These are phyloP conservation scores for Charadrius vociferus DNA, from an alignment of 2,113 vertebrate genomes.

Conservation along the genomic window DNA sequence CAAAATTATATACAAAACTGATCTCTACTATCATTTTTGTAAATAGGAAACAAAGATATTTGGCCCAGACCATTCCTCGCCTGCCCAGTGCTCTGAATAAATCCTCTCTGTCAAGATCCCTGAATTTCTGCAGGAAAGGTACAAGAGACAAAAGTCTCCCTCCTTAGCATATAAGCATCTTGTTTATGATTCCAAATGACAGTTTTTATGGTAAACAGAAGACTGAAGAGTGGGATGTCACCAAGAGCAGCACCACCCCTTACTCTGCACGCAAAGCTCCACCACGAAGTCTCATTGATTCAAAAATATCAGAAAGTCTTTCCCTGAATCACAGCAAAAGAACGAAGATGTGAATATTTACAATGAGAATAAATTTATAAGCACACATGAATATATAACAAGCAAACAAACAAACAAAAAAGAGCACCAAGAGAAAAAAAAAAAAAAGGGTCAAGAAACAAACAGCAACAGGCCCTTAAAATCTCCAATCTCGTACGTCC, in stretches of 20 bases:
- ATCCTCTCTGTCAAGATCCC: background rate
- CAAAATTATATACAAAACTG: background rate
- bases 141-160: background rate
- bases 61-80: background rate
- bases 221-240: background rate
- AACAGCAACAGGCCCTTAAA: background rate
- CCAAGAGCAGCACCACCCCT: background rate
- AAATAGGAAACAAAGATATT: background rate
- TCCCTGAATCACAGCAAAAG: background rate
- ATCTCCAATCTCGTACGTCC: background rate
- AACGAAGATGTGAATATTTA: background rate
- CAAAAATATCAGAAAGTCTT: background rate
- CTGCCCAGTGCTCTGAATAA: background rate
- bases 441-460: background rate
- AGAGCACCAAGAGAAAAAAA: background rate
- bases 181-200: background rate
- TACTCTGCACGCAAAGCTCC: background rate
- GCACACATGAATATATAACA: background rate
- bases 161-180: background rate
- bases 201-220: background rate
- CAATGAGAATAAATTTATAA: background rate
- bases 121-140: background rate
- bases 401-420: background rate
- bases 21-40: background rate
- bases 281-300: background rate